Percentiles rank a stretch among this genome's conserved stretches.
Conservation (phyloP, 2,113 vertebrate species). For the Vidua macroura region DNA sequence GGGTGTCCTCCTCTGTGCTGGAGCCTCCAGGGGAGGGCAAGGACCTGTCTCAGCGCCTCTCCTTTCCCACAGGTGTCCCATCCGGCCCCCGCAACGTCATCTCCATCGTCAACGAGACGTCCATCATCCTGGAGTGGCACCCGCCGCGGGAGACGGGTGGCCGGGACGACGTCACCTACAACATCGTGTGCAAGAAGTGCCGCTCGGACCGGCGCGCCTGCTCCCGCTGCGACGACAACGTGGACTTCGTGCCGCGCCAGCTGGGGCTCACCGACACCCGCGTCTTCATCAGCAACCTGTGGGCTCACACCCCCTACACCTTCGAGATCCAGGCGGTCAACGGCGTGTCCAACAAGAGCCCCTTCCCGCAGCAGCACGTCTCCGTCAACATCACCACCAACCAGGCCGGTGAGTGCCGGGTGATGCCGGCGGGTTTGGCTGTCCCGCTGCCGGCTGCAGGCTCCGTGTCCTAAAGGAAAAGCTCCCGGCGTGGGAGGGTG, state of each 20-base stretch:
- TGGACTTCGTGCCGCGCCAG: slow-evolving; percentile 93
- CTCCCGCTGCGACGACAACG: slow-evolving; percentile 94
- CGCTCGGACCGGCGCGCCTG: slow-evolving; percentile 86
- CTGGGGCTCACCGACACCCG: slow-evolving; percentile 89
- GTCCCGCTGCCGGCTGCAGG: accelerated
- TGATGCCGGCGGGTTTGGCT: accelerated
- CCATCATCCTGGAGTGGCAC: slow-evolving; percentile 96
- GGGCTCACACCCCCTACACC: slow-evolving; percentile 94
- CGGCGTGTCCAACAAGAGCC: slow-evolving; percentile 93
- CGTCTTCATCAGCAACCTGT: slow-evolving; percentile 95
- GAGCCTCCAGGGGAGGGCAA: accelerated
- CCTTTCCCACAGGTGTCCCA: slow-evolving; percentile 81
- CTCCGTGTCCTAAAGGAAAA: accelerated
- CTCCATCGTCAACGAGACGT: slow-evolving; percentile 95
- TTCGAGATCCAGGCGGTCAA: slow-evolving; percentile 97
- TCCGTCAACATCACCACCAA: slow-evolving; percentile 98
- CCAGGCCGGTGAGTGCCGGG: slow-evolving; percentile 86
- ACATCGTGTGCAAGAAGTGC: slow-evolving; percentile 97
- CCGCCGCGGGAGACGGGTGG: slow-evolving; percentile 90
- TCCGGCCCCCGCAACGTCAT: slow-evolving; percentile 95
- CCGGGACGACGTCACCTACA: slow-evolving; percentile 91
- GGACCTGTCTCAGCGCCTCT: neutral
- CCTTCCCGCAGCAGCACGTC: slow-evolving; percentile 91
- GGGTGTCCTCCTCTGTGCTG: neutral
- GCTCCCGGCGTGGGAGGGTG: accelerated